Evolutionary conservation across 1,140 invertebrate species (phyloP), one percentile per base, ranked within the genome.

Genomic region (Ectropis grisescens): DNA sequence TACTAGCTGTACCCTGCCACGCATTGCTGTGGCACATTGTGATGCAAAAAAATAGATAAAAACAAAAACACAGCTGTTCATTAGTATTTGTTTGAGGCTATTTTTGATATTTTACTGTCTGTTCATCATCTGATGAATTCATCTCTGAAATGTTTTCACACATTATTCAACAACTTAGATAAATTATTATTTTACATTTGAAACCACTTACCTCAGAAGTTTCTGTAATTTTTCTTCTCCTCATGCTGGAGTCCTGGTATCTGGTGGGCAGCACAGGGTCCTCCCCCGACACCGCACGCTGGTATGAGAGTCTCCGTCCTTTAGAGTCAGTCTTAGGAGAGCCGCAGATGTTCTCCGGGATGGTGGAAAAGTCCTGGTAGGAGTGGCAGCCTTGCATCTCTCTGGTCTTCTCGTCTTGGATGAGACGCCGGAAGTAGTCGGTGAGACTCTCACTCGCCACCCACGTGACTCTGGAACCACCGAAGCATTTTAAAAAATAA

Each of bases 391-490:
- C 37, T 9, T 61, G 49, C 23, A 61, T 48, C n/a, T 74, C 61
- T 13, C 30, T 47, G 12, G 26, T 55, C n/a, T 61, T 59, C 26
- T 79, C 74, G 11, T 66, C 65, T 47, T 66, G 59, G 7, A 62
- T 70, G 1, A 67, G 30, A 2, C 69, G 56, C 4, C 61, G 53
- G 10, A 74, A 56, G 46, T 74, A 76, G 27, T 79, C 66, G 0
- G 59, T 62, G 2, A 76, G 25, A 3, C 61, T 59, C 34, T 79
- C 74, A 25, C 69, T 79, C 0, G 69, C 70, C 4, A 76, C 26
- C 74, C 74, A 79, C 1, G 70, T 74, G 1, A 74, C 62, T 45
- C 70, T 79, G 55, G 11, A 62, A 61, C n/a, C n/a, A n/a, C n/a
- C n/a, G n/a, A n/a, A n/a, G n/a, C n/a, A n/a, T 2, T n/a, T n/a